Evolutionary conservation across 2,888 invertebrate genomes (phyloP), one percentile per base, ranked within the genome.

Genomic region (Napeogenes sylphis): DNA sequence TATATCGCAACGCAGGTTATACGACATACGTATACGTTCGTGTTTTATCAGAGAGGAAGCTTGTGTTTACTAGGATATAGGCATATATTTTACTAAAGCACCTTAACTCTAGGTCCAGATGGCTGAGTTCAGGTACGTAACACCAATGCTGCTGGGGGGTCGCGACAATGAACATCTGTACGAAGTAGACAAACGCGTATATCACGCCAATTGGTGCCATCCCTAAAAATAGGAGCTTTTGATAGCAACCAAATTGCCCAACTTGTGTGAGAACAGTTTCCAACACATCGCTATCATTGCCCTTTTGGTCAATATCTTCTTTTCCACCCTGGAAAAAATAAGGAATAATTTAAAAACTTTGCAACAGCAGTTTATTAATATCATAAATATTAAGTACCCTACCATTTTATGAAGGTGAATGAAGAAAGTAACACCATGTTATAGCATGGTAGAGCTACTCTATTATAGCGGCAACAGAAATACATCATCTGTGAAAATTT

Each of bases 71-170:
- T 10, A 2, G 42, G 4, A 38, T 3, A 3, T 38, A 35, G 10
- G 12, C 10, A 10, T 3, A 42, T 42, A 42, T 2, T 42, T 10
- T 42, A 6, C 42, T 42, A 10, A 3, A 42, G 42, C 63, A 88
- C 88, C 88, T 87, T 2, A 83, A 59, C 58, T 82, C 82, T 63
- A 79, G 66, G 58, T 78, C 77, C 55, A 89, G 70, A 54, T 79
- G 78, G 8, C 75, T 77, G 14, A 89, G 59, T 65, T 87, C 87
- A 0, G 89, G 88, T 13, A 88, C 83, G 2, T 68, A 69, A 62
- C 89, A 89, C 87, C 88, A 89, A 67, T 89, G 83, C 55, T 75
- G 72, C 70, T 85, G 83, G 12, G 88, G 88, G 0, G 88, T 86
- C 10, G 82, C 85, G 0, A 85, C 79, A 21, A 89, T 76, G 73